Conservation (phyloP, 2,888 invertebrate species). For the Brenthis daphne region DNA sequence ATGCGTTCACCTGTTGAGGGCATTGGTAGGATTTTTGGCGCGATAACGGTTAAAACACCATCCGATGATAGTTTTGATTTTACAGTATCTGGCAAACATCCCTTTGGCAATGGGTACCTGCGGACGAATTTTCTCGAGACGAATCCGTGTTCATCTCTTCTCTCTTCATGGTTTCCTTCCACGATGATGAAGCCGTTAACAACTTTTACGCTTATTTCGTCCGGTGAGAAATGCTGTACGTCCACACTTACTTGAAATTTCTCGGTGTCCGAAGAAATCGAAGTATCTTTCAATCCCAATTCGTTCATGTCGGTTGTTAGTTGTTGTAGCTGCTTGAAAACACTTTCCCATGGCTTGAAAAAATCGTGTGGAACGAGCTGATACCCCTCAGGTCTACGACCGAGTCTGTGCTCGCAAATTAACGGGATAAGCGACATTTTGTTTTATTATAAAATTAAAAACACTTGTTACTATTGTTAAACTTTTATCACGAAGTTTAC, state of each 20-base stretch:
- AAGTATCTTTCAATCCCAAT: constrained; percentile 67
- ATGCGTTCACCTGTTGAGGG: constrained; percentile 78
- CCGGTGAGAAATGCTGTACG: constrained; percentile 89
- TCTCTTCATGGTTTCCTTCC: constrained; percentile 90
- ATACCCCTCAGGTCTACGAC: constrained; percentile 52
- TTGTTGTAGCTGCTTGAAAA: constrained; percentile 60
- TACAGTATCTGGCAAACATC: constrained; percentile 87
- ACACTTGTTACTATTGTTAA: constrained; percentile 10
- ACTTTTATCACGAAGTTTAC: constrained; percentile 23
- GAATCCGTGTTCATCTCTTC: constrained; percentile 87
- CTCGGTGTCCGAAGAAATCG: constrained; percentile 73
- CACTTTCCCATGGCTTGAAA: constrained; percentile 49
- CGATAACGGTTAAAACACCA: constrained; percentile 88
- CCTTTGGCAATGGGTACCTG: constrained; percentile 87
- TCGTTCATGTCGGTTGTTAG: constrained; percentile 60
- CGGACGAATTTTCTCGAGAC: constrained; percentile 88
- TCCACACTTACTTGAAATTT: constrained; percentile 87
- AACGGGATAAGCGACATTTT: constrained; percentile 66
- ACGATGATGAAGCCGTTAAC: constrained; percentile 85
- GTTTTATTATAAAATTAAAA: constrained; percentile 24
- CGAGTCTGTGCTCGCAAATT: constrained; percentile 59
- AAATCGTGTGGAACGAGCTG: constrained; percentile 47
- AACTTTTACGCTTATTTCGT: constrained; percentile 89
- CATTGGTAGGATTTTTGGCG: constrained; percentile 78
- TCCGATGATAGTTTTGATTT: constrained; percentile 88